phyloP scores from a whole-genome alignment of 1,140 invertebrate genomes.

The Orius laevigatus region DNA sequence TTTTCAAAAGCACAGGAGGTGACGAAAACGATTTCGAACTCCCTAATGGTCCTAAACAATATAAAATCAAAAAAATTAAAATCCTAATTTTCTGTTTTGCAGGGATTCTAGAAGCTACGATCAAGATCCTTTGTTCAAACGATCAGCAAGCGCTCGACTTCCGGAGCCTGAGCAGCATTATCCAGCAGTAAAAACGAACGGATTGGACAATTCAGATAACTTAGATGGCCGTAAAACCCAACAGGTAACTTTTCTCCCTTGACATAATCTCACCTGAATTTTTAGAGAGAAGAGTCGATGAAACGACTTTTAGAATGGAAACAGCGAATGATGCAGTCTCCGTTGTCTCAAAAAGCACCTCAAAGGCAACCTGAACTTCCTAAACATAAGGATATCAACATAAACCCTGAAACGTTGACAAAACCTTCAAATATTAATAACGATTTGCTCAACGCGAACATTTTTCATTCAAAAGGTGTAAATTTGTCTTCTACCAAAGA shows the following conservation, averaged over 20 bases:
- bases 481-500: too few species aligned
- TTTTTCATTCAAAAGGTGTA: neutral
- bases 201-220: conserved; percentile 23
- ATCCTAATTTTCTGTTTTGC: too few species aligned
- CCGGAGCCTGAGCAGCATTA: conserved; percentile 27
- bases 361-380: neutral
- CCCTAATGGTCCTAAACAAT: too few species aligned
- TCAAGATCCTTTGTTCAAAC: conserved; percentile 30
- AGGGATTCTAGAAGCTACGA: too few species aligned
- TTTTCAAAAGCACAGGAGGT: too few species aligned
- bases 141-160: conserved; percentile 63
- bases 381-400: neutral
- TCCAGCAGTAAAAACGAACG: neutral
- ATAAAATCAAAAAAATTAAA: too few species aligned
- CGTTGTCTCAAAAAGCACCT: conserved; percentile 29
- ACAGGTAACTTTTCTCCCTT: conserved; percentile 25
- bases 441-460: neutral
- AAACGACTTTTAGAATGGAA: conserved; percentile 81
- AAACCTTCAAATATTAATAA: neutral
- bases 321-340: conserved; percentile 78
- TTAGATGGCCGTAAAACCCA: conserved; percentile 50
- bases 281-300: conserved; percentile 73
- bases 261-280: neutral
- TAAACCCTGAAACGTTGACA: neutral
- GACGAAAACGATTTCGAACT: too few species aligned